These are phyloP conservation scores for Drosophila prostipennis DNA, from an alignment of 2,888 invertebrate genomes.

Conservation along the genomic window DNA sequence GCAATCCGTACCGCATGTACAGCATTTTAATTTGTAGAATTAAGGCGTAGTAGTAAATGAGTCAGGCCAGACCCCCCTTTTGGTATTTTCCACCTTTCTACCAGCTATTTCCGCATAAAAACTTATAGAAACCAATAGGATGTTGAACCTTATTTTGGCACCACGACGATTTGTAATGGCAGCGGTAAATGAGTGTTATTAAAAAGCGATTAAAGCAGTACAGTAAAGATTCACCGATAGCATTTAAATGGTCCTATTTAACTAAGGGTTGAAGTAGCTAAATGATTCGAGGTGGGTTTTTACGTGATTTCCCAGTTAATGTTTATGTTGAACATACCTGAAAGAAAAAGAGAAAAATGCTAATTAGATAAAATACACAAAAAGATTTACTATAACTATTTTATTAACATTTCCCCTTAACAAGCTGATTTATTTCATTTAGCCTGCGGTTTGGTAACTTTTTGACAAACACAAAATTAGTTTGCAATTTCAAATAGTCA, in stretches of 20 bases:
- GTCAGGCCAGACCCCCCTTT: background rate
- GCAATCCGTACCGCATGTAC: constrained; percentile 48
- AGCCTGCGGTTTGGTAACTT: background rate
- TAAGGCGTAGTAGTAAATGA: constrained; percentile 68
- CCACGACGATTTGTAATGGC: constrained; percentile 1
- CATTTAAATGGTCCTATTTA: constrained; percentile 34
- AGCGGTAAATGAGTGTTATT: constrained; percentile 22
- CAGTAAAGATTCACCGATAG: constrained; percentile 18
- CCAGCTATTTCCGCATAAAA: constrained; percentile 2
- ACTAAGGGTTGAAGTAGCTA: constrained; percentile 1
- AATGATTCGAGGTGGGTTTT: background rate
- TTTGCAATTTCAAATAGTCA: constrained; percentile 12
- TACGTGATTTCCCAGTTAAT: constrained; percentile 26
- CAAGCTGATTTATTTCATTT: background rate
- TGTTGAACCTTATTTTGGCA: background rate
- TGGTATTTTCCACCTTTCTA: background rate
- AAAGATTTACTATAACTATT: background rate
- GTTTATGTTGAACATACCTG: constrained; percentile 58
- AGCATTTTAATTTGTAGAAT: constrained; percentile 73
- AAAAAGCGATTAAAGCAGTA: constrained; percentile 38
- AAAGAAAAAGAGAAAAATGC: constrained; percentile 27
- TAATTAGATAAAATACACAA: background rate
- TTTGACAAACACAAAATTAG: constrained; percentile 2
- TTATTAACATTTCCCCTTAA: background rate
- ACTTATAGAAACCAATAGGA: background rate